Base-by-base conservation (phyloP, 2,113 vertebrate genomes). In the Menura novaehollandiae region DNA sequence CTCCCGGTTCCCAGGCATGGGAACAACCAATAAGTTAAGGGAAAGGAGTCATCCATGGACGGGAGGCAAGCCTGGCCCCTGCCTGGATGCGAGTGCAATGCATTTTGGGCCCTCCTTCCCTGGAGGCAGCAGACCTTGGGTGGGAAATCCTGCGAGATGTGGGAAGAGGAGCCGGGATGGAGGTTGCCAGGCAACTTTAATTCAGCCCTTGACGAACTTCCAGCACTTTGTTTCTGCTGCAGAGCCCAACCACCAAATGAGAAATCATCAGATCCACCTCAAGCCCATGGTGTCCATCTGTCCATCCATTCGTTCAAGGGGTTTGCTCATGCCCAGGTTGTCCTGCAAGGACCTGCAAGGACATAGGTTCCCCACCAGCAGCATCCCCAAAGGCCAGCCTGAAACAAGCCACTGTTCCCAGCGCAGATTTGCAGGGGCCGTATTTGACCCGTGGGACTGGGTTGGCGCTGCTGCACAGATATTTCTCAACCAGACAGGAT, bases 141-240 rank as follows among this genome's bases (percentile, higher is more conserved):
- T 84, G 68, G 80, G 76, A 95, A 96, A 95, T 93, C 85, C 91
- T 91, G 91, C 30, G 35, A 95, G 95, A 96, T 86, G 91, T 13
- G 18, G 85, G 85, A 95, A 95, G 92, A 87, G 44, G 39, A 69
- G 60, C 89, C 0, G 1, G 73, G 76, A 93, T 91, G 88, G 80
- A 88, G 91, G 95, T 95, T 95, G 95, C 91, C 91, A 86, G 91
- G 94, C 96, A 97, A 95, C 95, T 95, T 95, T 95, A 94, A 92
- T 92, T 91, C 95, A 95, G 92, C 24, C 91, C 68, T 91, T 96
- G 91, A 92, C 44, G 14, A 96, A 95, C 95, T 96, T 95, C 88
- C 94, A 95, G 86, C 86, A 76, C 82, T 94, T 88, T 46, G 62
- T 85, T 76, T 85, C 71, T 85, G 78, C 93, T 67, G 88, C 58